Conservation (phyloP, 2,888 invertebrate species). For the Resseliella maxima region DNA sequence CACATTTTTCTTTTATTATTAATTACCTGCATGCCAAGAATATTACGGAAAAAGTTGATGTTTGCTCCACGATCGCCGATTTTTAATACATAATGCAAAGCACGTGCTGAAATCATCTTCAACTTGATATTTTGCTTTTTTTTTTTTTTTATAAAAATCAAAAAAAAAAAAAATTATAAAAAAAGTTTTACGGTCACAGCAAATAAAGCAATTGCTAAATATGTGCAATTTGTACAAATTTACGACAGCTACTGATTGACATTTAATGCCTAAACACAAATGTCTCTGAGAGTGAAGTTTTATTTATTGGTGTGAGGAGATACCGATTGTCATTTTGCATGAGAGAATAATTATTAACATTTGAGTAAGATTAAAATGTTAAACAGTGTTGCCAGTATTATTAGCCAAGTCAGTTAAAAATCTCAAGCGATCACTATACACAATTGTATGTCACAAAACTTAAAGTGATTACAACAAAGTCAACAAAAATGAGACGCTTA, state of each 20-base stretch:
- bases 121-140: not conserved
- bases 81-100: constrained; percentile 97
- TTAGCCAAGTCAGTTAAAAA: too few species aligned
- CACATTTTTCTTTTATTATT: not conserved
- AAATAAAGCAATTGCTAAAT: not conserved
- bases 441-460: too few species aligned
- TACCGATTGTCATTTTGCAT: not conserved
- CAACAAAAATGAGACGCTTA: too few species aligned
- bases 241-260: constrained; percentile 43
- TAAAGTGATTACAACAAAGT: too few species aligned
- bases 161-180: not conserved
- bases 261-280: not conserved
- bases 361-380: not conserved
- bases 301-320: not conserved
- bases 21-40: constrained; percentile 93
- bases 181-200: not conserved
- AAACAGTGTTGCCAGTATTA: not conserved
- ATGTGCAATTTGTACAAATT: not conserved
- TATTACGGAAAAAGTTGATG: constrained; percentile 86
- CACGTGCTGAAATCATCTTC: constrained; percentile 73
- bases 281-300: not conserved
- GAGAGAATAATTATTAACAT: not conserved
- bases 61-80: constrained; percentile 89
- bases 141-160: not conserved
- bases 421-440: too few species aligned